Percentiles rank a stretch among this genome's conserved stretches.
Conservation (phyloP, 2,888 invertebrate genomes). For the Myathropa florea region DNA sequence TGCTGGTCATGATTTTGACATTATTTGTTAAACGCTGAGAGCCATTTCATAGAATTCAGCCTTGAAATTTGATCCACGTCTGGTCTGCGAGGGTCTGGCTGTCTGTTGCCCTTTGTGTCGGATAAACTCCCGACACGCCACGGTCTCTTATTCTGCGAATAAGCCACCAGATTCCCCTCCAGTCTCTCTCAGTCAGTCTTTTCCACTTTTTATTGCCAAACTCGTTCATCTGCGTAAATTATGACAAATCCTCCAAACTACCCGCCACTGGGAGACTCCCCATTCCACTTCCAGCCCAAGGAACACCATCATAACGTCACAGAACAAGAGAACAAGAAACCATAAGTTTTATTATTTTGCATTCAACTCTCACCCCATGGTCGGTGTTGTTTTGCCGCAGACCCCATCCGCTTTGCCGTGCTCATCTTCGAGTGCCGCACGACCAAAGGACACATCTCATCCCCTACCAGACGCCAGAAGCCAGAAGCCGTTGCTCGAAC, state of each 20-base stretch:
- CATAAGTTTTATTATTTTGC: constrained; percentile 66
- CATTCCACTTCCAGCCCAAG: background rate
- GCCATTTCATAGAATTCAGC: background rate
- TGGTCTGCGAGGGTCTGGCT: too few species aligned
- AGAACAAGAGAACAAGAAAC: constrained; percentile 27
- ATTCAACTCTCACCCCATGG: constrained; percentile 27
- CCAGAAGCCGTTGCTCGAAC: background rate
- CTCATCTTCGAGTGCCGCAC: background rate
- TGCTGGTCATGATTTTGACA: background rate
- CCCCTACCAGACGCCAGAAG: background rate
- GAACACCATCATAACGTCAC: background rate
- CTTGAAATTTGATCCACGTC: too few species aligned
- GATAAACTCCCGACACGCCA: too few species aligned
- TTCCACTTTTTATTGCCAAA: background rate
- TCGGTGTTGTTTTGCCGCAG: too few species aligned
- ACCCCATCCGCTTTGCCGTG: too few species aligned
- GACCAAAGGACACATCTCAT: constrained; percentile 8
- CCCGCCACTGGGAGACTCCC: too few species aligned
- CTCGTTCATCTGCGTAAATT: background rate
- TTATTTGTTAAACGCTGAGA: background rate
- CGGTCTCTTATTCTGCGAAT: too few species aligned
- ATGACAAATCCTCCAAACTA: too few species aligned
- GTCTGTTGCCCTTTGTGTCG: too few species aligned
- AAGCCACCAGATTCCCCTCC: too few species aligned
- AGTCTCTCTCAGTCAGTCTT: too few species aligned